phyloP scores from a whole-genome alignment of 2,797 vertebrate species.

The Coendou prehensilis region DNA sequence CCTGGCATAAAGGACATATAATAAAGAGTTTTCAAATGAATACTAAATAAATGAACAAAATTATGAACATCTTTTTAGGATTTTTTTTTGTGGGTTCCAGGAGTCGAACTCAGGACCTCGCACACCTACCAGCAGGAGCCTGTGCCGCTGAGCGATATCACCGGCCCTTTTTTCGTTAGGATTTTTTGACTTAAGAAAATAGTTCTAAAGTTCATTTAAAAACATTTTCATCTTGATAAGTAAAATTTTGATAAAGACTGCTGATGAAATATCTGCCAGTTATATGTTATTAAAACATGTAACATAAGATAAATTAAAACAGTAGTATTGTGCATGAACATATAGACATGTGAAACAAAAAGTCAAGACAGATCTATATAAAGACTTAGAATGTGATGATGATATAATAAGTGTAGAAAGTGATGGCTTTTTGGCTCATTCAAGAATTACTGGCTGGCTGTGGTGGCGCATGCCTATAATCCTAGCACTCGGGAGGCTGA shows the following conservation, averaged over 20 bases:
- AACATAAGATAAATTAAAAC: slow-evolving; percentile 7
- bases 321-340: background rate
- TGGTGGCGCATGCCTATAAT: no score
- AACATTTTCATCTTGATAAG: slow-evolving; percentile 19
- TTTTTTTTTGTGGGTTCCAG: background rate
- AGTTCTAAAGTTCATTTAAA: slow-evolving; percentile 50
- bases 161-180: no score
- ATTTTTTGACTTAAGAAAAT: slow-evolving; percentile 31
- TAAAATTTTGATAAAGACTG: slow-evolving; percentile 37
- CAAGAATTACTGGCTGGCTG: background rate
- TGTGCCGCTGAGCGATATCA: no score
- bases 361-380: background rate
- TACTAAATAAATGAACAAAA: slow-evolving; percentile 26
- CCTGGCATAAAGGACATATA: background rate
- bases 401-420: background rate
- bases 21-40: slow-evolving; percentile 36
- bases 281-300: slow-evolving; percentile 14
- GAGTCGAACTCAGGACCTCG: no score
- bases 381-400: slow-evolving; percentile 37
- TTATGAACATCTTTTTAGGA: background rate
- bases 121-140: no score
- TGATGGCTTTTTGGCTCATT: slow-evolving; percentile 69
- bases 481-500: no score
- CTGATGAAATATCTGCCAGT: slow-evolving; percentile 12
- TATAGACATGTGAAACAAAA: slow-evolving; percentile 13